Evolutionary conservation across 2,113 vertebrate species (phyloP), one percentile per base, ranked within the genome.

Genomic region (Lycaon pictus): DNA sequence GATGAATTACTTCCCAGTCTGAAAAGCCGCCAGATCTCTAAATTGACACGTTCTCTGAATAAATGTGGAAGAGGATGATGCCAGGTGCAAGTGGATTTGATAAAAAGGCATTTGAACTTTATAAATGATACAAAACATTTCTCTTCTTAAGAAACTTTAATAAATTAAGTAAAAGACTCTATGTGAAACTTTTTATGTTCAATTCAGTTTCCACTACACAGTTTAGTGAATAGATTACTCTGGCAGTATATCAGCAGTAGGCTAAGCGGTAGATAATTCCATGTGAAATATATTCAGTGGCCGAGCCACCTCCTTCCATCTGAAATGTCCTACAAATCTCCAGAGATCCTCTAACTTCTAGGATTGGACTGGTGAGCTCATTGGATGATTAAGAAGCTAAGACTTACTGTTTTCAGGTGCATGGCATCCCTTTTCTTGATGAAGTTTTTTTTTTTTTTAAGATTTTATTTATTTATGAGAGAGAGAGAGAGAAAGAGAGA

Each of bases 51-150:
- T 89, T 97, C 82, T 95, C 90, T 79, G 35, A 96, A 65, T 95
- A 97, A 96, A 65, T n/a, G 27, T 77, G 43, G 43, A 0, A 79
- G 29, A 96, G 67, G 97, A 96, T 55, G 92, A 90, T 2, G 43
- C 76, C 90, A 56, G 82, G 48, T 48, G 27, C 48, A 69, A 90
- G 58, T 86, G 0, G 11, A 81, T 97, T 90, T 87, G 72, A 83
- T 97, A 77, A 87, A 98, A 97, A 16, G 90, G 12, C 25, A 69
- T 93, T 97, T 92, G 67, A 97, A 94, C 0, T 98, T 72, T 95
- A 35, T 25, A 97, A 95, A 96, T 95, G 83, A 77, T 83, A 89
- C 19, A 88, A 93, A 95, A 62, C 65, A 90, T 92, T 97, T 95
- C 12, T 32, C 15, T 84, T 97, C 84, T 69, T 97, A 90, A 81